A percentile compares a stretch with the other conserved stretches of the same genome.
Conservation (phyloP, 2,888 invertebrate species). For the Brassicogethes aeneus region DNA sequence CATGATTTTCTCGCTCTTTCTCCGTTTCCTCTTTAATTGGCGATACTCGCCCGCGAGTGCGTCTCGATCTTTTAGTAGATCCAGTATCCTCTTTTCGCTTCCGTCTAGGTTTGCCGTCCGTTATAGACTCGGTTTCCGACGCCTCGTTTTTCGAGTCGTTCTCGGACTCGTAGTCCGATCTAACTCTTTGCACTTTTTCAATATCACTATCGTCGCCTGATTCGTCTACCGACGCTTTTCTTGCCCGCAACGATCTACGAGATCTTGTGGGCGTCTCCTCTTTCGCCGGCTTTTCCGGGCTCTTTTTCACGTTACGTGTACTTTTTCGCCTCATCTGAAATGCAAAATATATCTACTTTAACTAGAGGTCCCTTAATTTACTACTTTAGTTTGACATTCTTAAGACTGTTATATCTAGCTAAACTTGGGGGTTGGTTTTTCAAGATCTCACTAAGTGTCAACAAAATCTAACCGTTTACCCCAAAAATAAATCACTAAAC, state of each 20-base stretch:
- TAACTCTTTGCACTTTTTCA: neutral
- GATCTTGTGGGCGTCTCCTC: no score
- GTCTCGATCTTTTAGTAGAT: conserved; percentile 25
- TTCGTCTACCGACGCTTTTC: neutral
- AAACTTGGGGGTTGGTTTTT: no score
- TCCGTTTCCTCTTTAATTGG: conserved; percentile 10
- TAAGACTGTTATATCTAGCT: no score
- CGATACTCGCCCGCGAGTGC: conserved; percentile 35
- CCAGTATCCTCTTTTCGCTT: conserved; percentile 46
- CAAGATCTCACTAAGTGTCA: no score
- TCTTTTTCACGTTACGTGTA: neutral
- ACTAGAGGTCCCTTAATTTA: no score
- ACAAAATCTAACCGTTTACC: no score
- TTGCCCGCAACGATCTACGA: no score
- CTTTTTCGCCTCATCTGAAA: neutral
- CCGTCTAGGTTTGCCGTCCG: conserved; percentile 40
- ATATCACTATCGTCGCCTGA: neutral
- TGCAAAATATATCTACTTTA: no score
- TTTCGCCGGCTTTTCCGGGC: neutral
- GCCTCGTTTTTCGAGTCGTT: neutral
- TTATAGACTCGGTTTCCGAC: neutral
- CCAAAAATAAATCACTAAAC: no score
- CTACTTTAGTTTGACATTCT: no score
- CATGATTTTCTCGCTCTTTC: conserved; percentile 15
- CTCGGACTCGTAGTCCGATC: neutral